Evolutionary conservation across 2,113 vertebrate species (phyloP), one percentile per base, ranked within the genome.

Genomic region (Aplodontia rufa): DNA sequence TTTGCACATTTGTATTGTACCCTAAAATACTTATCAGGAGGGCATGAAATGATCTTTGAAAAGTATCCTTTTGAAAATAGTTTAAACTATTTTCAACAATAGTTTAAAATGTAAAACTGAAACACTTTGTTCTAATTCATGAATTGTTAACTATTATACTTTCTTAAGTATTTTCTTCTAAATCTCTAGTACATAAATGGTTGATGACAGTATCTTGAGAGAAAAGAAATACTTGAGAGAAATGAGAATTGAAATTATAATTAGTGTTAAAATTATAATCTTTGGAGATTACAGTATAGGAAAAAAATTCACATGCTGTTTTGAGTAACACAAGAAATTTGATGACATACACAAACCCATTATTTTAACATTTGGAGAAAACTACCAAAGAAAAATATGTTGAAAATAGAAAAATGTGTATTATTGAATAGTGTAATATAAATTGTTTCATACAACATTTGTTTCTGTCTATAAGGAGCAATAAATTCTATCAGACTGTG

Each of bases 231-330:
- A 76, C 95, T 98, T 95, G 90, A 68, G 64, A 51, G 82, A 0
- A 97, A 95, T 95, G 96, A 96, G 86, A 95, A 95, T 87, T 96
- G 91, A 98, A 98, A 98, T 97, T 97, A 96, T 94, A 96, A 94
- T 92, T 93, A 97, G 69, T 87, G 51, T 95, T 83, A 58, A 80
- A 69, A 80, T 69, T 78, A 45, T 53, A 90, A 66, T 98, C 72
- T 91, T 45, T 79, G 28, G 68, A 12, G 30, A 93, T 79, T 51
- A 47, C 12, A 74, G 6, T 58, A 58, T 76, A 78, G 79, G n/a
- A 93, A 97, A 98, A 96, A 60, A 91, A 92, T 69, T 83, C 55
- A 74, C 79, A 97, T 96, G 85, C 80, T 85, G 60, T 82, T 97
- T 95, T 51, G 19, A 98, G 93, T 97, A 98, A 97, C 95, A 98